A percentile compares a stretch with the other conserved stretches of the same genome.
Conservation (phyloP, 2,888 invertebrate species). For the Suillia variegata region DNA sequence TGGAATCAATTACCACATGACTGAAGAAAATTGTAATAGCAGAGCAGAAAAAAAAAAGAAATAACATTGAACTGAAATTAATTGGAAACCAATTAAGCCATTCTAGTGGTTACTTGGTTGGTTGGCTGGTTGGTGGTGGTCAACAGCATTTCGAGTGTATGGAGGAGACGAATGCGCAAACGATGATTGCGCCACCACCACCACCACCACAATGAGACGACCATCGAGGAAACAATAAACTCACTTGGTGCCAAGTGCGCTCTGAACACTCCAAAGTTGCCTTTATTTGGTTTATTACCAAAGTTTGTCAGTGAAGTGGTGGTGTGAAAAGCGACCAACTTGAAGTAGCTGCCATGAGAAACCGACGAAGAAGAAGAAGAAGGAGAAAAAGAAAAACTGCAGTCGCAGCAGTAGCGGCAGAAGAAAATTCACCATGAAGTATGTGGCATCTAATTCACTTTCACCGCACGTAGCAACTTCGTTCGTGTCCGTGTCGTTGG, state of each 20-base stretch:
- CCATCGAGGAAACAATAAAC: background rate
- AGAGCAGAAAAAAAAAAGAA: conserved; percentile 11
- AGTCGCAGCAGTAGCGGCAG: background rate
- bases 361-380: background rate
- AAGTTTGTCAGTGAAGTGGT: conserved; percentile 2
- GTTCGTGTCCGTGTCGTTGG: background rate
- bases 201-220: conserved; percentile 7
- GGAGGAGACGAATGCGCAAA: no score
- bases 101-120: conserved; percentile 12
- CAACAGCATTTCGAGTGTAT: background rate
- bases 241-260: background rate
- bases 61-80: conserved; percentile 33
- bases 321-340: no score
- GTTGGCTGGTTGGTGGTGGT: background rate
- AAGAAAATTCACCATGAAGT: conserved; percentile 7
- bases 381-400: background rate
- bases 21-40: background rate
- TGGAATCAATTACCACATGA: conserved; percentile 1
- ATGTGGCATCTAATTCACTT: conserved; percentile 32
- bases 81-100: conserved; percentile 41
- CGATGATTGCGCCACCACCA: no score
- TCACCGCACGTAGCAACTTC: conserved; percentile 27
- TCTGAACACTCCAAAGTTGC: conserved; percentile 1
- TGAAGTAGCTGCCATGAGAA: no score
- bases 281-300: conserved; percentile 15